Percentiles rank a stretch among this genome's conserved stretches.
Conservation (phyloP, 2,113 vertebrate species). For the Zosterops hypoxanthus region DNA sequence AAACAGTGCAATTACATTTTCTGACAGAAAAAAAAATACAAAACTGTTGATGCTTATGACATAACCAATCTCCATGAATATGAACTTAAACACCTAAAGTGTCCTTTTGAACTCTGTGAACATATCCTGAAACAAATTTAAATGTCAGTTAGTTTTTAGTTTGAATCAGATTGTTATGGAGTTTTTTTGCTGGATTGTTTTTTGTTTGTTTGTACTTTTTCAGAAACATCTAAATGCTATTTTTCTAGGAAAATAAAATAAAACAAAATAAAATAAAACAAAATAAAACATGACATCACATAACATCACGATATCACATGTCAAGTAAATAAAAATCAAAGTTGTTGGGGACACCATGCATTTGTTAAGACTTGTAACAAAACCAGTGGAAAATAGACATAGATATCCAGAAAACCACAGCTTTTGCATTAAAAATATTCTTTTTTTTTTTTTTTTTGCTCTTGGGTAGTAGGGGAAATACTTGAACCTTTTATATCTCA, state of each 20-base stretch:
- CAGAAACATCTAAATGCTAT: background rate
- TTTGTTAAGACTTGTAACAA: background rate
- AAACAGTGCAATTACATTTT: background rate
- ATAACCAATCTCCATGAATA: background rate
- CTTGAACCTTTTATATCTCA: background rate
- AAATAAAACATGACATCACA: background rate
- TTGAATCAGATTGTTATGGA: background rate
- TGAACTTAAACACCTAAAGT: background rate
- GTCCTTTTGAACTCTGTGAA: background rate
- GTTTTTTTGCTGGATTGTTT: background rate
- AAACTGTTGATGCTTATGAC: background rate
- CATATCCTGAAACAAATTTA: background rate
- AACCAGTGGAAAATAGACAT: accelerated
- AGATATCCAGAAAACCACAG: background rate
- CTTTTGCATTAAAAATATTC: accelerated
- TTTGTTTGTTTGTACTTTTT: too few relatives aligned
- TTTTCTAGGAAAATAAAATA: background rate
- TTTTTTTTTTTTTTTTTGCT: too few relatives aligned
- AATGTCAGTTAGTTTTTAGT: background rate
- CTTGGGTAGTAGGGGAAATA: background rate
- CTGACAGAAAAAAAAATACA: background rate
- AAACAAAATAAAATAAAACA: background rate
- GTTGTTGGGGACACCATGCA: accelerated
- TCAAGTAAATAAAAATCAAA: background rate
- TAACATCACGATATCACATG: too few relatives aligned